Percentiles rank a stretch among this genome's conserved stretches.
Conservation (phyloP, 2,797 vertebrate genomes). For the Acanthurus tractus region DNA sequence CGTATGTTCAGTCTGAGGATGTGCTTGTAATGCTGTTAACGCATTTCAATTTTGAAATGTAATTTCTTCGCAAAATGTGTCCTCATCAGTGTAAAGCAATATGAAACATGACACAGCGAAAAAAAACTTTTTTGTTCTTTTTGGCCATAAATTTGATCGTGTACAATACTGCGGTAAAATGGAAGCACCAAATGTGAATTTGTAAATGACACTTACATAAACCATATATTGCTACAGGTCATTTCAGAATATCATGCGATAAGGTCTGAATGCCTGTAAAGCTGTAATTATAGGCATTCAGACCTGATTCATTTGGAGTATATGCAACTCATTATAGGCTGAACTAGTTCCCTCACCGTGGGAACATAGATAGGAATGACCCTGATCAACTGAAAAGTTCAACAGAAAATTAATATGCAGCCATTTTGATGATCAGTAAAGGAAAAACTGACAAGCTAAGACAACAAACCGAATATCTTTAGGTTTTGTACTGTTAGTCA, state of each 20-base stretch:
- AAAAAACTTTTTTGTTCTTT: neutral
- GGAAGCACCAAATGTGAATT: neutral
- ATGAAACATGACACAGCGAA: neutral
- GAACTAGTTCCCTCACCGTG: too few relatives aligned
- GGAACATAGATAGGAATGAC: too few relatives aligned
- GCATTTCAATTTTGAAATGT: slow-evolving; percentile 17
- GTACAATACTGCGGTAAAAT: neutral
- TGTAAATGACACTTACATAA: neutral
- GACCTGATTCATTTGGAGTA: too few relatives aligned
- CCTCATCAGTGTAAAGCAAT: neutral
- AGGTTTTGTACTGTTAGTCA: neutral
- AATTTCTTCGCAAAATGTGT: neutral
- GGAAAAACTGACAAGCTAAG: too few relatives aligned
- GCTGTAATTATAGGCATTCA: too few relatives aligned
- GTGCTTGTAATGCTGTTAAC: slow-evolving; percentile 21
- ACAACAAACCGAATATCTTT: neutral
- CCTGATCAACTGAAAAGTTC: too few relatives aligned
- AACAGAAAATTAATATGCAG: too few relatives aligned
- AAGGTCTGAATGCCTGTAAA: too few relatives aligned
- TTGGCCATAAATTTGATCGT: neutral
- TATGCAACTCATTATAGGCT: too few relatives aligned
- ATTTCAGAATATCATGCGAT: too few relatives aligned
- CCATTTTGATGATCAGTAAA: too few relatives aligned
- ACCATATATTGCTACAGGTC: too few relatives aligned
- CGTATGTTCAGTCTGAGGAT: neutral